Evolutionary conservation across 2,113 vertebrate genomes (phyloP).

Genomic region (Toxotes jaculatrix): DNA sequence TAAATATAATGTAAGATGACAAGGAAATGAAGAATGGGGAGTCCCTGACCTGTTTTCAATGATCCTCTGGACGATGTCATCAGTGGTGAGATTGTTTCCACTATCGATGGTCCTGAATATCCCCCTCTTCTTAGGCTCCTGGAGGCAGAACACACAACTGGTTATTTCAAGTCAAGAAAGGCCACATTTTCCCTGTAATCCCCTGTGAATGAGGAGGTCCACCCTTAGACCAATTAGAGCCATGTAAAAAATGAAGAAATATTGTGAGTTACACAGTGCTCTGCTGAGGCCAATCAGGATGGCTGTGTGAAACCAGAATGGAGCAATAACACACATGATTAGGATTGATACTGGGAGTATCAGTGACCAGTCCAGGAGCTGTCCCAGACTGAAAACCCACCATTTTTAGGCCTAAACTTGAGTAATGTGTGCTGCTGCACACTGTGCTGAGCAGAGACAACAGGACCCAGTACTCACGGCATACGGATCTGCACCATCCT

Average conservation of each 20-base stretch:
- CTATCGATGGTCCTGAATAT: slow-evolving; percentile 91
- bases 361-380: too few species aligned
- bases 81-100: slow-evolving; percentile 91
- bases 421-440: background rate
- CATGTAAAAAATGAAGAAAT: background rate
- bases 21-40: background rate
- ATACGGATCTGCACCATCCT: slow-evolving; percentile 91
- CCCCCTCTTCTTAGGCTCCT: slow-evolving; percentile 92
- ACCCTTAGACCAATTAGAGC: background rate
- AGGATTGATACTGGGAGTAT: too few species aligned
- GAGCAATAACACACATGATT: background rate
- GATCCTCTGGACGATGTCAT: slow-evolving; percentile 96
- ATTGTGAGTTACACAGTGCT: too few species aligned
- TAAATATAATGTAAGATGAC: background rate
- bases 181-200: background rate
- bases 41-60: slow-evolving; percentile 92
- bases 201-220: background rate
- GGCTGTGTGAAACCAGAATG: too few species aligned
- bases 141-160: slow-evolving; percentile 4
- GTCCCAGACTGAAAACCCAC: background rate
- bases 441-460: background rate
- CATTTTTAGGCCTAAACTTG: background rate
- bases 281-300: too few species aligned
- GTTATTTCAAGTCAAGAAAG: background rate
- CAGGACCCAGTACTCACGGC: slow-evolving; percentile 82